These are phyloP conservation scores for Menidia beryllina DNA, from an alignment of 2,113 vertebrate species.

Conservation along the genomic window DNA sequence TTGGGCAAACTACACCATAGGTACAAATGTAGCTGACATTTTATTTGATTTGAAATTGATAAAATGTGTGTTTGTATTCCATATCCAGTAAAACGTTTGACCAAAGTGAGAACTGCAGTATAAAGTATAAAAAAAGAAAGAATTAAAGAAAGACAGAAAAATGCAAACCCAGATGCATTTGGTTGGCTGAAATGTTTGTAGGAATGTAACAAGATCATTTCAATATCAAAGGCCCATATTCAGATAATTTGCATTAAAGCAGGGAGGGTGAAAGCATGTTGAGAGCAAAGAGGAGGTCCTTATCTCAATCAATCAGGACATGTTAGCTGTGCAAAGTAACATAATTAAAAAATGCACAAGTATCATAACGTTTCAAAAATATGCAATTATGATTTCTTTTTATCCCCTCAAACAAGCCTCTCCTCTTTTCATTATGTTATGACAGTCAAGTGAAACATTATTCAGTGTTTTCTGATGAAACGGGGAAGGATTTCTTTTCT, in stretches of 20 bases:
- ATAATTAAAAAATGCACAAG: slow-evolving; percentile 72
- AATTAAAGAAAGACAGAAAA: background rate
- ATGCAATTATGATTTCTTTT: slow-evolving; percentile 72
- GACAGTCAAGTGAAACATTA: slow-evolving; percentile 71
- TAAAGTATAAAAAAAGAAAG: slow-evolving; percentile 34
- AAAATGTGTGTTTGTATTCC: slow-evolving; percentile 5
- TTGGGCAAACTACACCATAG: no score
- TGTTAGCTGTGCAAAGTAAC: slow-evolving; percentile 64
- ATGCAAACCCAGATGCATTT: slow-evolving; percentile 36
- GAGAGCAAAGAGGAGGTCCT: slow-evolving; percentile 67
- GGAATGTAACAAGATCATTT: slow-evolving; percentile 72
- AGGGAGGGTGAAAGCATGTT: slow-evolving; percentile 57
- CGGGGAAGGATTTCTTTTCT: slow-evolving; percentile 54
- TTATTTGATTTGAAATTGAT: slow-evolving; percentile 8
- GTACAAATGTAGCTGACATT: no score
- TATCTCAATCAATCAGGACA: slow-evolving; percentile 72
- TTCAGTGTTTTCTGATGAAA: slow-evolving; percentile 77
- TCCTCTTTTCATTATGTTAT: slow-evolving; percentile 72
- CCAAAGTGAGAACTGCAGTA: slow-evolving; percentile 22
- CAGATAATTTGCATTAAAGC: slow-evolving; percentile 75
- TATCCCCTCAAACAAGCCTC: slow-evolving; percentile 56
- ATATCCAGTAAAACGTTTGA: slow-evolving; percentile 8
- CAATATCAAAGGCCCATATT: slow-evolving; percentile 80
- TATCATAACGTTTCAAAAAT: slow-evolving; percentile 64
- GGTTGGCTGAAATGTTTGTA: slow-evolving; percentile 62